Conservation (phyloP, 2,113 vertebrate species). For the Smithornis capensis region DNA sequence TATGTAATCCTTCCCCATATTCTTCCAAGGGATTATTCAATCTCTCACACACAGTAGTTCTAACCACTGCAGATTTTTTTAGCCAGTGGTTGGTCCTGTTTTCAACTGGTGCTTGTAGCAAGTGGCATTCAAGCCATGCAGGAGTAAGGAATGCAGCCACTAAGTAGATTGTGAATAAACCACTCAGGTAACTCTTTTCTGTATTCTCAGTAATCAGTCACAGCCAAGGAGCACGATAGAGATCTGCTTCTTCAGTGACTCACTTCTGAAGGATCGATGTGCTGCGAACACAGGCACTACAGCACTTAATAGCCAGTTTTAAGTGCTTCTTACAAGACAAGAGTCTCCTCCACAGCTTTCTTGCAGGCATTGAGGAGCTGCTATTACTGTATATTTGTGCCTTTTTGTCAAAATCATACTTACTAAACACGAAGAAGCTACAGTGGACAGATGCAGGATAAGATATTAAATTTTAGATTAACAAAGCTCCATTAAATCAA, state of each 20-base stretch:
- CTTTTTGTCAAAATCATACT: background rate
- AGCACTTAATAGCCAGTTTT: background rate
- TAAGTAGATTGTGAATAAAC: background rate
- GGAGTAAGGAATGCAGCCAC: background rate
- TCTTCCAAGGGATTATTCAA: slow-evolving; percentile 24
- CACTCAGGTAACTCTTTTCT: background rate
- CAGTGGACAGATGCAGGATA: background rate
- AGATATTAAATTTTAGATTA: background rate
- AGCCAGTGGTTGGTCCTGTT: background rate
- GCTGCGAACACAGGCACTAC: background rate
- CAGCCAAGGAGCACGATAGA: background rate
- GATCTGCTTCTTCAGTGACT: background rate
- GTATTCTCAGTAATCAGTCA: background rate
- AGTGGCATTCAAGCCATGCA: background rate
- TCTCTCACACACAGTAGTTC: background rate
- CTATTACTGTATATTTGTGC: background rate
- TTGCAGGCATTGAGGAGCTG: background rate
- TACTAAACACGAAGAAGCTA: background rate
- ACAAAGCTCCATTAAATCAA: slow-evolving; percentile 8
- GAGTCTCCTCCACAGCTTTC: background rate
- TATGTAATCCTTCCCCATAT: background rate
- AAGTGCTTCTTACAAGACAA: background rate
- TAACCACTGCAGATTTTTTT: background rate
- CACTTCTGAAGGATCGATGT: background rate
- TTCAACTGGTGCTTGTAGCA: background rate